Percentiles rank a stretch among this genome's conserved stretches.
phyloP scores from a whole-genome alignment of 2,113 vertebrate species.

The Mustela lutreola region DNA sequence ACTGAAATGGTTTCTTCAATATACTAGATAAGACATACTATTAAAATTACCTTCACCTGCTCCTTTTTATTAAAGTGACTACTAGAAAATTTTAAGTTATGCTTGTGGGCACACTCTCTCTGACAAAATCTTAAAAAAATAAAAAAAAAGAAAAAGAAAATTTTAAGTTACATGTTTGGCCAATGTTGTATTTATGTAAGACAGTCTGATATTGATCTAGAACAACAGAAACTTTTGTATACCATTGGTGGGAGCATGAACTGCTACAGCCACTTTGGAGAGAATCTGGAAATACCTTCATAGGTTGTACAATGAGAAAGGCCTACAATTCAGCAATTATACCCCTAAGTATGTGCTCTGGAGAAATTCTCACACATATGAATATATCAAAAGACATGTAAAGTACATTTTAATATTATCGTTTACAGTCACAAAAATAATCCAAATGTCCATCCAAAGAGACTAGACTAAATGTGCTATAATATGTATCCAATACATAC shows the following conservation, averaged over 20 bases:
- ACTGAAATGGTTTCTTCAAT: neutral
- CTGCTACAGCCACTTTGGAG: neutral
- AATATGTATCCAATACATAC: neutral
- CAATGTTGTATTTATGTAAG: neutral
- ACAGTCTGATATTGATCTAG: neutral
- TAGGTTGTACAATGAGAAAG: neutral
- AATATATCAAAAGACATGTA: neutral
- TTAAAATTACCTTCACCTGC: neutral
- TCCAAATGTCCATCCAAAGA: neutral
- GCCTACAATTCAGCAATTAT: neutral
- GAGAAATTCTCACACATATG: neutral
- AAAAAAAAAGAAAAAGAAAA: neutral
- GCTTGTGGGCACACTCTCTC: too few relatives aligned
- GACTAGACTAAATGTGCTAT: neutral
- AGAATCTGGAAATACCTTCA: conserved; percentile 18
- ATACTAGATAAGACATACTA: neutral
- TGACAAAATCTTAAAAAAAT: too few relatives aligned
- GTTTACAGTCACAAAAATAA: conserved; percentile 18
- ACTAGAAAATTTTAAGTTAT: conserved; percentile 21
- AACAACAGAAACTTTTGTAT: conserved; percentile 6
- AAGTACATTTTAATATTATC: neutral
- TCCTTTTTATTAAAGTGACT: neutral
- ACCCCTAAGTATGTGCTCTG: neutral
- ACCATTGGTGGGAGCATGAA: neutral
- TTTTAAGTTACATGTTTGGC: neutral